A percentile compares a stretch with the other conserved stretches of the same genome.
These are phyloP conservation scores for Arctocebus calabarensis DNA, from an alignment of 2,797 vertebrate genomes.

Conservation along the genomic window DNA sequence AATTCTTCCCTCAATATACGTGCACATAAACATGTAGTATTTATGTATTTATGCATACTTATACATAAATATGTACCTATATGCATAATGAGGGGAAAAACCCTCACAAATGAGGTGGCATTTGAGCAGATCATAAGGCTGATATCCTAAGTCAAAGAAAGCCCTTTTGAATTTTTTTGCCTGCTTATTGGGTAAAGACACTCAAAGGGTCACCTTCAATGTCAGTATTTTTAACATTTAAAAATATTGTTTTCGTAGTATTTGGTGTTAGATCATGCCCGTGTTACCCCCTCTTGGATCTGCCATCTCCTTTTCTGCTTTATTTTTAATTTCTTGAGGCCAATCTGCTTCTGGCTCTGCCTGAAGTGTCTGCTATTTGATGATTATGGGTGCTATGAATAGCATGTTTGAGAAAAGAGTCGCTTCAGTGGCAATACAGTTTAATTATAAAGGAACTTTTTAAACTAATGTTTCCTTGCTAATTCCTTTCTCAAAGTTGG, in stretches of 20 bases:
- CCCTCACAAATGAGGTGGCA: background rate
- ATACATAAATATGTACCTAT: background rate
- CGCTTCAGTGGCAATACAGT: conserved; percentile 67
- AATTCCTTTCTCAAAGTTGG: conserved; percentile 75
- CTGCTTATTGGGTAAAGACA: background rate
- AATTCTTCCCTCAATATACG: background rate
- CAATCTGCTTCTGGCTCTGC: conserved; percentile 26
- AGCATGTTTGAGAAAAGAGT: conserved; percentile 58
- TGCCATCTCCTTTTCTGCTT: background rate
- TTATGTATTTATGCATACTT: too few species aligned
- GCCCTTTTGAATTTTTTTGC: background rate
- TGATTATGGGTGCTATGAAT: conserved; percentile 66
- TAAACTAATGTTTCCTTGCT: conserved; percentile 74
- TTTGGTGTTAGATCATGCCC: background rate
- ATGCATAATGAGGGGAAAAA: background rate
- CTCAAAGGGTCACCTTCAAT: background rate
- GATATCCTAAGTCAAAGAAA: background rate
- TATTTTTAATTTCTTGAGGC: background rate
- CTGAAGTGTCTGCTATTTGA: conserved; percentile 37
- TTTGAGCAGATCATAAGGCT: background rate
- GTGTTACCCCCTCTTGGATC: background rate
- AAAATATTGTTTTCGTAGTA: background rate
- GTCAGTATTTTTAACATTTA: background rate
- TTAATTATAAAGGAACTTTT: conserved; percentile 80
- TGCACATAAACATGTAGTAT: background rate